Base-by-base conservation (phyloP, 2,888 invertebrate genomes). In the Hydropsyche betteni region DNA sequence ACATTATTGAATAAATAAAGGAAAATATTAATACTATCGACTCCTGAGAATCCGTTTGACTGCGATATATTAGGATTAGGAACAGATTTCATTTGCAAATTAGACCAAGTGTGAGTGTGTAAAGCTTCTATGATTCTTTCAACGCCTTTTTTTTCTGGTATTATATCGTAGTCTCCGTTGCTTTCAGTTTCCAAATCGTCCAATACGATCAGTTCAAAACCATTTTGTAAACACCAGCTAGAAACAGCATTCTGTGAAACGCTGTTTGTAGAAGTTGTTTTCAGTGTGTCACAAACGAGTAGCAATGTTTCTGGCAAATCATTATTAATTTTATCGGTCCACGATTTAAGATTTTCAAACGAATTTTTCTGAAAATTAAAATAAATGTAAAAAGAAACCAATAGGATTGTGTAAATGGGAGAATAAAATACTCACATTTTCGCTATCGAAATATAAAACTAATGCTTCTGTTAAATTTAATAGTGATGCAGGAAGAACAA, bases 51-150 rank as follows among this genome's bases (percentile, higher is more conserved):
- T 38, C 69, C 69, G n/a, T 69, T 69, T 6, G 68, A 7, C 33
- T 76, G 76, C 10, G 55, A n/a, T 24, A 71, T 73, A 34, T 76
- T 78, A 12, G 68, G 33, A 52, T 76, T 70, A n/a, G 16, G 7
- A 51, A 34, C 73, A 5, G 74, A 52, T 33, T 92, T 92, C 83
- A 92, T 85, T 50, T 84, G 83, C 78, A 93, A 84, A 83, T 92
- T 92, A 34, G 93, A 88, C 93, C 93, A 94, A 68, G 89, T 87
- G 82, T 93, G 92, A 68, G 92, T 90, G 81, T 92, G 90, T 50
- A 94, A 83, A 68, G 92, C 92, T 84, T 93, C 92, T 64, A 90
- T 84, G 12, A 93, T 88, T 81, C 93, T 86, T 50, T 90, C 88
- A 12, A 91, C 88, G 4, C 93, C 93, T 79, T 87, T 86, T 74